These are phyloP conservation scores for Drosophila planitibia DNA, from an alignment of 2,888 invertebrate genomes.

Conservation along the genomic window DNA sequence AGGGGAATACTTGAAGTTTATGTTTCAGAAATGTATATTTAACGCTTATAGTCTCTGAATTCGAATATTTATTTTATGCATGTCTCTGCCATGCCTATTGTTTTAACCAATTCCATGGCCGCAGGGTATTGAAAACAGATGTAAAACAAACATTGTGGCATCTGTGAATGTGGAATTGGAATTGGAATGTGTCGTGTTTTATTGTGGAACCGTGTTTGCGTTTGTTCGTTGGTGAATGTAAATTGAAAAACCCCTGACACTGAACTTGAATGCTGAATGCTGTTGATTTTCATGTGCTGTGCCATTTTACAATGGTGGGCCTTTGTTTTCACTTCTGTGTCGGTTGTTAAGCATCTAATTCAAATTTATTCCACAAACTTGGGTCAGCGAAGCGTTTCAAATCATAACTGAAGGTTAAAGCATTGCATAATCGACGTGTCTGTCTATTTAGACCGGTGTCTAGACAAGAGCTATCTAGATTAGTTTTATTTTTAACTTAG, in stretches of 20 bases:
- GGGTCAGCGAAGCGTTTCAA: slow-evolving; percentile 44
- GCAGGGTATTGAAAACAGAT: background rate
- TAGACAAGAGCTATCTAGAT: slow-evolving; percentile 7
- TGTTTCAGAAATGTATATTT: background rate
- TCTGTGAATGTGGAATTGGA: slow-evolving; percentile 5
- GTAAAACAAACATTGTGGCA: background rate
- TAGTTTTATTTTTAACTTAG: background rate
- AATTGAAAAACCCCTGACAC: slow-evolving; percentile 38
- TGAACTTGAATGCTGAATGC: slow-evolving; percentile 50
- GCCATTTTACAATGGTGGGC: slow-evolving; percentile 26
- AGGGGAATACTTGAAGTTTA: background rate
- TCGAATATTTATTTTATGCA: background rate
- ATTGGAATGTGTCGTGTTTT: background rate
- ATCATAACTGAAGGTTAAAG: slow-evolving; percentile 39
- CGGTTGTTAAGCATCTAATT: slow-evolving; percentile 35
- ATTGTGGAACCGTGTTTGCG: background rate
- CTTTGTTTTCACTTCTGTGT: slow-evolving; percentile 39
- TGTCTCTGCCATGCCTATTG: background rate
- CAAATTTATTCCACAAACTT: slow-evolving; percentile 60
- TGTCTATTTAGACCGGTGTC: slow-evolving; percentile 6
- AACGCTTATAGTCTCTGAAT: background rate
- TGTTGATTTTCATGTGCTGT: slow-evolving; percentile 32
- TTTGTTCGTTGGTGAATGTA: slow-evolving; percentile 8
- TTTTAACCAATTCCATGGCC: background rate
- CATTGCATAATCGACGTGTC: slow-evolving; percentile 31